Evolutionary conservation across 2,113 vertebrate genomes (phyloP), one percentile per base, ranked within the genome.

Genomic region (Channa maculata): DNA sequence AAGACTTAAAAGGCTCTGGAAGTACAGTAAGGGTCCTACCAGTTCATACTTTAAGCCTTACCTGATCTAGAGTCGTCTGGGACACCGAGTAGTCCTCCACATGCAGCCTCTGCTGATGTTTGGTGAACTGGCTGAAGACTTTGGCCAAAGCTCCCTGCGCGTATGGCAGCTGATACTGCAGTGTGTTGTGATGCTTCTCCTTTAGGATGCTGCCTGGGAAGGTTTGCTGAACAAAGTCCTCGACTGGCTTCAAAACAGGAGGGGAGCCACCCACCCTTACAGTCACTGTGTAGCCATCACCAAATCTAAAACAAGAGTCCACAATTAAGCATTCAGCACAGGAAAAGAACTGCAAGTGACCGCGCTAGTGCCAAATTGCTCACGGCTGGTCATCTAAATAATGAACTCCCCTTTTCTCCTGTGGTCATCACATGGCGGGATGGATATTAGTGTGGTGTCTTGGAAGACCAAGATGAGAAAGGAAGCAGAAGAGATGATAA

Each of bases 11-110:
- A 24, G 24, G 24, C 24, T 24, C 24, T 24, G 24, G 24, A 24
- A 24, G 24, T 24, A 24, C 24, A 24, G 24, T 24, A 1, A 24
- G 24, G 24, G 24, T 24, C 24, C 24, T 24, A 24, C 24, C 24
- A 24, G 24, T 24, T 24, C 24, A 24, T 24, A 24, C 24, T 8
- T 33, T 9, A 11, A 33, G 33, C 13, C 85, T 71, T 63, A 99
- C 98, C 96, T 99, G 97, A 93, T 99, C 98, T 88, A 99, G 95
- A 55, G 98, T 99, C 66, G 98, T 99, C 94, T 99, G 98, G 67
- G 98, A 99, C 79, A 99, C 97, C 0, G 98, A 98, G 94, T 98
- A 99, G 88, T 99, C 98, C 89, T 99, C 98, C 86, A 99, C 95
- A 36, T 90, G 82, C 83, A 99, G 94, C 76, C 86, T 87, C 57